phyloP scores from a whole-genome alignment of 1,140 invertebrate species.

The Ladona fulva region DNA sequence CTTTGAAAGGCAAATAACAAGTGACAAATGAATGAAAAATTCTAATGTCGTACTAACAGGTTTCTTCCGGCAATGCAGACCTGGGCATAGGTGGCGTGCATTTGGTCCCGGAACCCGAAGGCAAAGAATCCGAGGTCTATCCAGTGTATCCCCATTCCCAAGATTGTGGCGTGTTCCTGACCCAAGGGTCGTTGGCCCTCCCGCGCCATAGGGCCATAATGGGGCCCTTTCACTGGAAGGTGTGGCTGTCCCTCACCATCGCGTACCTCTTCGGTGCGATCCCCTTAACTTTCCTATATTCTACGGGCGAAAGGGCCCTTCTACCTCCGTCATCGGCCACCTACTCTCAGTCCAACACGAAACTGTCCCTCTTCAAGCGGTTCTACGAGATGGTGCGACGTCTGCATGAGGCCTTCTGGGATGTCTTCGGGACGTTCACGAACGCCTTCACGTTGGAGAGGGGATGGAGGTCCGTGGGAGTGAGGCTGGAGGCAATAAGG shows the following conservation, averaged over 20 bases:
- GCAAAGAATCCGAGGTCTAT: not conserved
- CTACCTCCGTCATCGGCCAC: not conserved
- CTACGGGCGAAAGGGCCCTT: not conserved
- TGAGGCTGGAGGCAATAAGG: slow-evolving; percentile 56
- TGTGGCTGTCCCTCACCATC: slow-evolving; percentile 58
- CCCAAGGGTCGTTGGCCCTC: slow-evolving; percentile 58
- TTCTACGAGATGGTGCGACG: not conserved
- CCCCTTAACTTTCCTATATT: slow-evolving; percentile 46
- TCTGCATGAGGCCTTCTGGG: slow-evolving; percentile 35
- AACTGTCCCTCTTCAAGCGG: too few species aligned
- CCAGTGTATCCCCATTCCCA: slow-evolving; percentile 32
- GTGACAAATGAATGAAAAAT: too few species aligned
- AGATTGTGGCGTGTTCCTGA: slow-evolving; percentile 65
- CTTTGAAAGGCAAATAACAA: too few species aligned
- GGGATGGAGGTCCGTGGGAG: slow-evolving; percentile 58
- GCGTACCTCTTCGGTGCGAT: slow-evolving; percentile 61
- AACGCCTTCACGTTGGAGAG: slow-evolving; percentile 64
- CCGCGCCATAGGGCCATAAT: slow-evolving; percentile 70
- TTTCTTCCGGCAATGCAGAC: not conserved
- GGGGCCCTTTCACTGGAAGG: slow-evolving; percentile 65
- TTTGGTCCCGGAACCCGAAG: not conserved
- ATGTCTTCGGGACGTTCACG: slow-evolving; percentile 71
- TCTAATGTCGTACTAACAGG: not conserved
- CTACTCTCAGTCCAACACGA: not conserved
- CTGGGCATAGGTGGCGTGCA: not conserved